phyloP scores from a whole-genome alignment of 1,140 invertebrate genomes.

The Lepidotrigona ventralis region DNA sequence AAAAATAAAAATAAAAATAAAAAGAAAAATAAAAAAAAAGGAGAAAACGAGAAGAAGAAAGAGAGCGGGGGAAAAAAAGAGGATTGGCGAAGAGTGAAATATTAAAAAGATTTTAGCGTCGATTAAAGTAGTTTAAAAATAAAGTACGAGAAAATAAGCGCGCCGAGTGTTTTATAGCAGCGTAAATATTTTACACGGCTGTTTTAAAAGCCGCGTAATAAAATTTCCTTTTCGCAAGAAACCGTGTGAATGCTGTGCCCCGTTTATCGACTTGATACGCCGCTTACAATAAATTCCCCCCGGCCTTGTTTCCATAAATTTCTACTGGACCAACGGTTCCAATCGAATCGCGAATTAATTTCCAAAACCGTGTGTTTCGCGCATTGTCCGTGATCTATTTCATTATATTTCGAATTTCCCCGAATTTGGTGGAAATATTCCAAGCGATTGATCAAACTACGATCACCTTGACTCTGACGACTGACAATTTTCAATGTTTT shows the following conservation, averaged over 20 bases:
- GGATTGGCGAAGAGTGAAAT: background rate
- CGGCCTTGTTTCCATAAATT: background rate
- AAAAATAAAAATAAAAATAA: background rate
- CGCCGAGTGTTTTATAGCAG: background rate
- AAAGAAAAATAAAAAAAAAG: no score
- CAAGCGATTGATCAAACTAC: background rate
- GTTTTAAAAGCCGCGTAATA: background rate
- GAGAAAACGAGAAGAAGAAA: no score
- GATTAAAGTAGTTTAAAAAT: background rate
- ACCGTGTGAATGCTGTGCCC: no score
- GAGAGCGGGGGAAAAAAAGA: no score
- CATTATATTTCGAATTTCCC: no score
- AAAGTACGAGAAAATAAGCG: background rate
- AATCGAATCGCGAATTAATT: background rate
- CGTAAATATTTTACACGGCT: background rate
- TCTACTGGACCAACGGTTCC: background rate
- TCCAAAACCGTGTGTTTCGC: background rate
- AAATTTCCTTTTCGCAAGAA: background rate
- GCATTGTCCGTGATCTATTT: no score
- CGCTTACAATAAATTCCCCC: background rate
- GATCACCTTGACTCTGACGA: no score
- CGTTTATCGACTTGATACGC: background rate
- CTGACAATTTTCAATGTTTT: no score
- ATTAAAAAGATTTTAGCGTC: background rate
- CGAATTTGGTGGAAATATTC: background rate